Evolutionary conservation across 1,140 invertebrate species (phyloP).

Genomic region (Cherax quadricarinatus): DNA sequence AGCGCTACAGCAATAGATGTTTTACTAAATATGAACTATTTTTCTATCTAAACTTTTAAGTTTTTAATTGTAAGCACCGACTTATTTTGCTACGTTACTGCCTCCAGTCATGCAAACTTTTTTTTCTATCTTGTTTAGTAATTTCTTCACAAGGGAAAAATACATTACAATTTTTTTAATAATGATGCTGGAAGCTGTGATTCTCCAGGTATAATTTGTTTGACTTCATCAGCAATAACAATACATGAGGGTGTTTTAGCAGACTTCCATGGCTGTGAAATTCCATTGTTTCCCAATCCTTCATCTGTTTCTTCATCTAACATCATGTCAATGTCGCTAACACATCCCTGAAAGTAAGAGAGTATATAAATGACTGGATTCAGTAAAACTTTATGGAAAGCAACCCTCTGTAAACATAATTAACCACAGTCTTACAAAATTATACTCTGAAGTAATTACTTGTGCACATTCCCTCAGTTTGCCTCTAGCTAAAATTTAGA

Average conservation of each 20-base stretch:
- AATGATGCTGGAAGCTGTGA: constrained; percentile 45
- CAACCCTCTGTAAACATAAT: no score
- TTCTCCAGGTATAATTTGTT: constrained; percentile 51
- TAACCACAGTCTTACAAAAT: no score
- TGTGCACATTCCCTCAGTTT: no score
- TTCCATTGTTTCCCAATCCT: constrained; percentile 32
- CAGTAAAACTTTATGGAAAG: not conserved
- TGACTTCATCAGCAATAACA: constrained; percentile 49
- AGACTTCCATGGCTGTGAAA: not conserved
- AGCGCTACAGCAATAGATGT: no score
- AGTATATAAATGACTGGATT: not conserved
- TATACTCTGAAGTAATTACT: no score
- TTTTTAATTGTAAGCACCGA: no score
- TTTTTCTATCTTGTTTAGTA: no score
- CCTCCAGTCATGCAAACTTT: no score
- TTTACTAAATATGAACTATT: no score
- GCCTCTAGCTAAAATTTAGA: no score
- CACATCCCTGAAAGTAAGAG: not conserved
- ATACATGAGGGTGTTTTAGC: constrained; percentile 18
- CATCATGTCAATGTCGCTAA: not conserved
- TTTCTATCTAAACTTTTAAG: no score
- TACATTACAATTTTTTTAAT: constrained; percentile 53
- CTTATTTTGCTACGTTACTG: no score
- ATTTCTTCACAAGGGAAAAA: not conserved
- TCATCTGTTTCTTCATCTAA: constrained; percentile 33